These are phyloP conservation scores for Pandion haliaetus DNA, from an alignment of 2,113 vertebrate species.

Conservation along the genomic window DNA sequence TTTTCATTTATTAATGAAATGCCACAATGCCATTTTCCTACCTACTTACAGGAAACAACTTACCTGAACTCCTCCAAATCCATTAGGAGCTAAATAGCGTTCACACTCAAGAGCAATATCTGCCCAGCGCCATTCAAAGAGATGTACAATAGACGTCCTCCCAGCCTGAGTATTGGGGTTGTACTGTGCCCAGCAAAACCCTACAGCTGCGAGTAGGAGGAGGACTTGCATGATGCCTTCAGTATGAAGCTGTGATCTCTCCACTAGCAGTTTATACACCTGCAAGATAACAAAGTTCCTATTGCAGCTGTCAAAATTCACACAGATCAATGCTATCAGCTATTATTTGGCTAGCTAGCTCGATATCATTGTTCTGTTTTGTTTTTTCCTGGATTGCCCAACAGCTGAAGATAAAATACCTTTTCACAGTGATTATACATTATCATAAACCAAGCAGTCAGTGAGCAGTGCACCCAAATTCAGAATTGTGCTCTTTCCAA, in stretches of 20 bases:
- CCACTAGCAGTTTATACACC: slow-evolving; percentile 47
- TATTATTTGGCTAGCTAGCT: background rate
- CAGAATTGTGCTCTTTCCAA: background rate
- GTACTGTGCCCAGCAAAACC: slow-evolving; percentile 78
- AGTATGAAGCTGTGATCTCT: background rate
- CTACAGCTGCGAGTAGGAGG: slow-evolving; percentile 71
- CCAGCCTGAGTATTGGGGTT: slow-evolving; percentile 66
- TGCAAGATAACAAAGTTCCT: background rate
- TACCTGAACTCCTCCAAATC: slow-evolving; percentile 93
- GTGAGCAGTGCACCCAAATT: background rate
- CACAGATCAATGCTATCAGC: background rate
- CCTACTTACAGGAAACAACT: background rate
- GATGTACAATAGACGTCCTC: slow-evolving; percentile 84
- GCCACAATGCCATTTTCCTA: background rate
- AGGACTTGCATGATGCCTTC: slow-evolving; percentile 76
- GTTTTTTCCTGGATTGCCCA: background rate
- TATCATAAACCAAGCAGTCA: background rate
- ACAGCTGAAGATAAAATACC: slow-evolving; percentile 32
- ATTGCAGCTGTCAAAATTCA: slow-evolving; percentile 1
- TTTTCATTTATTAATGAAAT: background rate
- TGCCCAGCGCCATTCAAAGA: slow-evolving; percentile 93
- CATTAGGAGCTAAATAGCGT: slow-evolving; percentile 83
- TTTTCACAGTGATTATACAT: background rate
- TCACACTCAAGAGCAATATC: slow-evolving; percentile 93
- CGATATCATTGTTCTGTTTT: background rate